Percentiles rank a stretch among this genome's conserved stretches.
Evolutionary conservation across 2,888 invertebrate species (phyloP).

Genomic region (Chaitophorus viminalis): DNA sequence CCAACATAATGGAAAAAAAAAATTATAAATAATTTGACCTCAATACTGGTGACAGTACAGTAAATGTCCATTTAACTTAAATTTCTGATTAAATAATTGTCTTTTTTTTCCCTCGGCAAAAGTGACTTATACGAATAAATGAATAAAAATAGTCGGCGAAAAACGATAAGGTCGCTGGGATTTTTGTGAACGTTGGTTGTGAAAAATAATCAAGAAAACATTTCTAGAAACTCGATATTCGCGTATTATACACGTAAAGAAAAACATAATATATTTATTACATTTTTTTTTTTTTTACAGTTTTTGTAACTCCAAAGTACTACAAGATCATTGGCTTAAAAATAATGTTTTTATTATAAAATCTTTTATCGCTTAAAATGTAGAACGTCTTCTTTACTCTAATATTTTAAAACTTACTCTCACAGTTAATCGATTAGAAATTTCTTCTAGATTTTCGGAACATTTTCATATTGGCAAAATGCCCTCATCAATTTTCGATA

Average conservation of each 20-base stretch:
- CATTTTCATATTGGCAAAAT: background rate
- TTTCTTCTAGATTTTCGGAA: background rate
- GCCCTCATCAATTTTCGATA: background rate
- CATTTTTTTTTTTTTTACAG: background rate
- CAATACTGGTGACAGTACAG: background rate
- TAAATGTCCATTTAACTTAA: background rate
- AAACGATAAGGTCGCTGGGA: background rate
- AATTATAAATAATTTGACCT: background rate
- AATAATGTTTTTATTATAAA: background rate
- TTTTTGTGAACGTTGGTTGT: background rate
- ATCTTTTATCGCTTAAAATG: background rate
- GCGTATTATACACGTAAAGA: background rate
- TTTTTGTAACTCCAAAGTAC: background rate
- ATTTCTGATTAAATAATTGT: background rate
- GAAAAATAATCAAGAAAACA: background rate
- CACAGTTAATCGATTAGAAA: slow-evolving; percentile 18
- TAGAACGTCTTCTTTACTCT: background rate
- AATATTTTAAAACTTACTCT: background rate
- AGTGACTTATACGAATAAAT: no score
- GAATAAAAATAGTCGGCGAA: background rate
- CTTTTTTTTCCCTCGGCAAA: background rate
- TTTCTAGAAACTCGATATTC: background rate
- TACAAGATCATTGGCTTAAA: background rate
- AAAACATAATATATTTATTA: background rate
- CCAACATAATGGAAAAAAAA: background rate